These are phyloP conservation scores for Sclerurus mexicanus DNA, from an alignment of 2,113 vertebrate genomes.

Conservation along the genomic window DNA sequence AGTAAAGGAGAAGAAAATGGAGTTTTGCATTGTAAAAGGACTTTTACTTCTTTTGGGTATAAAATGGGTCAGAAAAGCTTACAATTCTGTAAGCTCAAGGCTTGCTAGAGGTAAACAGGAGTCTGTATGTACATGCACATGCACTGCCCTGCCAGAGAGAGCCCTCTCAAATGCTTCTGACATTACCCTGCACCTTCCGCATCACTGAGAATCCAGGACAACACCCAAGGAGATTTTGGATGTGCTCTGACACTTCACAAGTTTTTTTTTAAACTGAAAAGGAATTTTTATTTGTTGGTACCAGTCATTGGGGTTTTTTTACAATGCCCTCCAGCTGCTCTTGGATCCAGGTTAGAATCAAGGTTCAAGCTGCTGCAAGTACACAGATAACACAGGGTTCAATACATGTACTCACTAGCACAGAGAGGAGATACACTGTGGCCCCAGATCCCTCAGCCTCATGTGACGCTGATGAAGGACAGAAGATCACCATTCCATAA, in stretches of 20 bases:
- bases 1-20: background rate
- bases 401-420: background rate
- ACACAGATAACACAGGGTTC: background rate
- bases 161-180: background rate
- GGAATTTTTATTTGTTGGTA: background rate
- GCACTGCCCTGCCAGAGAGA: background rate
- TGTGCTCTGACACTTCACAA: background rate
- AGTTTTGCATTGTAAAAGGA: background rate
- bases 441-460: background rate
- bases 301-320: rapidly evolving
- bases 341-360: background rate
- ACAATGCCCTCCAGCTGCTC: background rate
- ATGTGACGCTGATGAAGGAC: background rate
- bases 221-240: background rate
- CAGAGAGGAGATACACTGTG: rapidly evolving
- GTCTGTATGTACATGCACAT: rapidly evolving
- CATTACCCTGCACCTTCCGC: background rate
- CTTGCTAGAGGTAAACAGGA: background rate
- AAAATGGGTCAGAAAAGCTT: background rate
- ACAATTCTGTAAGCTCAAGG: background rate
- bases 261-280: background rate
- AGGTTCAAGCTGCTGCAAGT: constrained; percentile 4
- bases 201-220: background rate
- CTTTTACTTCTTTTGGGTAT: background rate
- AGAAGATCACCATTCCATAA: background rate